Evolutionary conservation across 2,888 invertebrate genomes (phyloP).

Genomic region (Diabrotica balteata): DNA sequence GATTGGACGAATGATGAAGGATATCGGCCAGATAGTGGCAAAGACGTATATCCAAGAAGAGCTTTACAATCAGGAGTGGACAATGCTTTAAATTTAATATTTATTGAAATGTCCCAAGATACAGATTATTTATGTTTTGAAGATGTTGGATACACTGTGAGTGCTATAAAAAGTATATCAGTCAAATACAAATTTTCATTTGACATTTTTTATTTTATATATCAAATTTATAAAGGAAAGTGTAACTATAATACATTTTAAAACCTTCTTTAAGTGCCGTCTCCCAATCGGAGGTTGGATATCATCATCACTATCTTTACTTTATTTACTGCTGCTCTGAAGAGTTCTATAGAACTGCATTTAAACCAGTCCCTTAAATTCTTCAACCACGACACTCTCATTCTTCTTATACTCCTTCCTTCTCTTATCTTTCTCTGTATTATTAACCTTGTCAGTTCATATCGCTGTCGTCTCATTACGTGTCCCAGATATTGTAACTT

Average conservation of each 20-base stretch:
- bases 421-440: too few species aligned
- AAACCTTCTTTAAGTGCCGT: too few species aligned
- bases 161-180: neutral
- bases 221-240: neutral
- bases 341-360: too few species aligned
- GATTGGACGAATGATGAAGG: conserved; percentile 1
- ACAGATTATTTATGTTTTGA: neutral
- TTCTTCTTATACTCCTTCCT: too few species aligned
- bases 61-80: conserved; percentile 6
- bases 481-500: too few species aligned
- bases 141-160: conserved; percentile 5
- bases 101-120: neutral
- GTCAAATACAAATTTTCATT: neutral
- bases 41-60: conserved; percentile 2
- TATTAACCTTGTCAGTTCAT: too few species aligned
- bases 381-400: too few species aligned
- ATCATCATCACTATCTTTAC: too few species aligned
- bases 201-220: neutral
- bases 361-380: too few species aligned
- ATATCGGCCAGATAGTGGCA: neutral
- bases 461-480: too few species aligned
- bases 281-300: too few species aligned
- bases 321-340: too few species aligned
- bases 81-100: neutral
- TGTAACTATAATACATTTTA: neutral